Conservation (phyloP, 2,888 invertebrate genomes). For the Phasia obesa region DNA sequence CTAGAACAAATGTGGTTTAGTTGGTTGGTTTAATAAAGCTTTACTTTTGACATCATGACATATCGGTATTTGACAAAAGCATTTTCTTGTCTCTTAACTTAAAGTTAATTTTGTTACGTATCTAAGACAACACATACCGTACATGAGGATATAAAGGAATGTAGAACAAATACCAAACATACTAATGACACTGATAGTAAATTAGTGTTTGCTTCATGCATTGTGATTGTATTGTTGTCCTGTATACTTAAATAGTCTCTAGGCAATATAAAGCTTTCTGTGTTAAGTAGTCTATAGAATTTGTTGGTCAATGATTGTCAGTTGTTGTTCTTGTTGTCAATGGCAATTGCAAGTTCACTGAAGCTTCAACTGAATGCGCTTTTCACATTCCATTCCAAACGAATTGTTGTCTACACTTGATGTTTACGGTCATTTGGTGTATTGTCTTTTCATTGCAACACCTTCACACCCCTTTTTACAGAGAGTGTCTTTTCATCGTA, state of each 20-base stretch:
- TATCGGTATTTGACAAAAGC: not conserved
- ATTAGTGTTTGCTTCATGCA: not conserved
- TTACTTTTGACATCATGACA: not conserved
- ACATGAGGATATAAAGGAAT: not conserved
- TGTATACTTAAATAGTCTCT: constrained; percentile 16
- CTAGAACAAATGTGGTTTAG: too few relatives aligned
- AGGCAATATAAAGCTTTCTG: not conserved
- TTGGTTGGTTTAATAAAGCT: not conserved
- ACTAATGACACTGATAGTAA: not conserved
- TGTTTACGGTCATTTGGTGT: not conserved
- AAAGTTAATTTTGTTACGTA: not conserved
- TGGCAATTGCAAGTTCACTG: not conserved
- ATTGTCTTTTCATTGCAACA: not conserved
- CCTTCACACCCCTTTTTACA: too few relatives aligned
- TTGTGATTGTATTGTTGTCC: constrained; percentile 1
- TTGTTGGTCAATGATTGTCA: not conserved
- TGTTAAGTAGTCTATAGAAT: not conserved
- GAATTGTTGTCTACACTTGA: not conserved
- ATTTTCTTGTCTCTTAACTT: not conserved
- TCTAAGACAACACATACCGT: not conserved
- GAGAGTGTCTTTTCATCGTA: not conserved
- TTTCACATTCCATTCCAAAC: not conserved
- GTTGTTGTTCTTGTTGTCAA: not conserved
- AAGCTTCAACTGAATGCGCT: not conserved
- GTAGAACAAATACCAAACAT: not conserved